These are phyloP conservation scores for Lamellibrachia columna DNA, from an alignment of 2,888 invertebrate species.

Conservation along the genomic window DNA sequence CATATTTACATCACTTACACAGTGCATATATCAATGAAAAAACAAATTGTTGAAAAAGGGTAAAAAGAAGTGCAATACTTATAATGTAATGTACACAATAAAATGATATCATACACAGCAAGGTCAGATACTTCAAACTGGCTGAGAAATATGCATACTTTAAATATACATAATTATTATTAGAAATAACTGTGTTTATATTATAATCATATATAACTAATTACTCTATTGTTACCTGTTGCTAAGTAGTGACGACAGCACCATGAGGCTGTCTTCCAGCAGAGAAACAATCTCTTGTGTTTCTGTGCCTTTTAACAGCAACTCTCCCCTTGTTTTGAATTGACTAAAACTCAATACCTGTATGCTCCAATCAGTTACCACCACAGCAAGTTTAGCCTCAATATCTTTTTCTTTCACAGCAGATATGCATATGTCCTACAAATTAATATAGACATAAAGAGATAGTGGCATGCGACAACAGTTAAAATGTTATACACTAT, in stretches of 20 bases:
- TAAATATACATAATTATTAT: no score
- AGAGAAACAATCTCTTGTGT: constrained; percentile 80
- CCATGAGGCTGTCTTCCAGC: constrained; percentile 87
- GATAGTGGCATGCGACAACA: no score
- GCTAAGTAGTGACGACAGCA: constrained; percentile 83
- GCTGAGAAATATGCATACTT: no score
- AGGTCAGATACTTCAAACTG: no score
- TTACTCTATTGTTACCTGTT: constrained; percentile 73
- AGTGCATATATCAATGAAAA: no score
- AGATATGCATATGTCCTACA: constrained; percentile 85
- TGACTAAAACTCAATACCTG: constrained; percentile 76
- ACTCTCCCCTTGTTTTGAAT: constrained; percentile 85
- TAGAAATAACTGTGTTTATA: background rate
- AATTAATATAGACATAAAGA: background rate
- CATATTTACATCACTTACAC: no score
- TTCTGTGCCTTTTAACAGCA: constrained; percentile 76
- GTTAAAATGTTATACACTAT: no score
- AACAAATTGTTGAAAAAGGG: no score
- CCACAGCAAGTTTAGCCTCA: constrained; percentile 85
- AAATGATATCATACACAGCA: no score
- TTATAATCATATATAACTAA: background rate
- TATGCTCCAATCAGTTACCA: constrained; percentile 82
- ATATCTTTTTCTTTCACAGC: constrained; percentile 91
- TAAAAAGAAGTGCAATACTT: no score
- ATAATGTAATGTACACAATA: no score